phyloP scores from a whole-genome alignment of 2,113 vertebrate species.

The Todiramphus saurophagus region DNA sequence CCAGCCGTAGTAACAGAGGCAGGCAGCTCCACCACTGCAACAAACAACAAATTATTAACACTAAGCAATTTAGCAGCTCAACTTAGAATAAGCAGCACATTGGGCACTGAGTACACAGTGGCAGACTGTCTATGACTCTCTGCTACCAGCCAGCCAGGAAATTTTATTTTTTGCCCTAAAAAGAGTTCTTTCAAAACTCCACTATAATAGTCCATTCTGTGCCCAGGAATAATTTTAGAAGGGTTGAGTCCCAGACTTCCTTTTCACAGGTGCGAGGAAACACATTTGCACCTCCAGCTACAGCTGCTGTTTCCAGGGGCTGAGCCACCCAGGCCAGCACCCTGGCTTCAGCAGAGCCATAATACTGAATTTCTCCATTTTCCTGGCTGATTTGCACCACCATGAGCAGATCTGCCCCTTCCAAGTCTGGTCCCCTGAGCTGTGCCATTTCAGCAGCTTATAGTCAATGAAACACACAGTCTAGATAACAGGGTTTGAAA shows the following conservation, averaged over 20 bases:
- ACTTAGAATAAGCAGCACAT: constrained; percentile 64
- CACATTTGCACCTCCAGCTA: not conserved
- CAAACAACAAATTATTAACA: constrained; percentile 66
- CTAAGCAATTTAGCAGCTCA: constrained; percentile 58
- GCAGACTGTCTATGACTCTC: constrained; percentile 68
- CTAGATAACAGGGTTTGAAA: not conserved
- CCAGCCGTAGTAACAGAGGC: not conserved
- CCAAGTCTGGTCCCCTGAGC: not conserved
- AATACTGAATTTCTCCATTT: not conserved
- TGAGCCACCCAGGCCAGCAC: not conserved
- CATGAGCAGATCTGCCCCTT: not conserved
- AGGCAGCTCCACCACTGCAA: constrained; percentile 1
- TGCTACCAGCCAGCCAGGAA: constrained; percentile 51
- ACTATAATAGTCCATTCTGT: constrained; percentile 42
- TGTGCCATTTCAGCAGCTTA: not conserved
- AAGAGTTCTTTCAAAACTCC: constrained; percentile 67
- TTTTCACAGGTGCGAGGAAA: constrained; percentile 36
- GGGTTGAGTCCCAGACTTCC: constrained; percentile 32
- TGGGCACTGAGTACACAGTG: constrained; percentile 66
- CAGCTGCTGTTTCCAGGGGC: not conserved
- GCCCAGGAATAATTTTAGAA: constrained; percentile 54
- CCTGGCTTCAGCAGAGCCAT: not conserved
- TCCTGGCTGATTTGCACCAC: not conserved
- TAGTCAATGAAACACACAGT: not conserved
- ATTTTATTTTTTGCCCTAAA: constrained; percentile 63